Evolutionary conservation across 2,113 vertebrate species (phyloP).

Genomic region (Ptychochromis oligacanthus): DNA sequence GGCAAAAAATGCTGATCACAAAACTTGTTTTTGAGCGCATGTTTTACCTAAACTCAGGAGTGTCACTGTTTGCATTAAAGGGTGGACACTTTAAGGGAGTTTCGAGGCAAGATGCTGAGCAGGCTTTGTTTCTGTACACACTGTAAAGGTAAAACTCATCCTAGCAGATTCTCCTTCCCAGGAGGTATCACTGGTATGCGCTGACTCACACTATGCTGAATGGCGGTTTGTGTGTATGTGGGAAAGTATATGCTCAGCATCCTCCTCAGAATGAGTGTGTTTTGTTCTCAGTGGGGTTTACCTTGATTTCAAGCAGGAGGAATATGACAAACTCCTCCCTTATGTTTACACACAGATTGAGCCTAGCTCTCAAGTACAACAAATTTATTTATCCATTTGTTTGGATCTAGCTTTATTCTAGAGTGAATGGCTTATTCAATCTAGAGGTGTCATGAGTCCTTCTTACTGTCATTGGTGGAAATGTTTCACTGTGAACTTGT

Average conservation of each 20-base stretch:
- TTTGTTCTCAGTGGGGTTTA: background rate
- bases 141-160: background rate
- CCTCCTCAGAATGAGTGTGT: background rate
- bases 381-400: background rate
- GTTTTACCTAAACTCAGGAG: background rate
- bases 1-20: background rate
- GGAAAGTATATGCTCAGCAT: slow-evolving; percentile 10
- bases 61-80: slow-evolving; percentile 26
- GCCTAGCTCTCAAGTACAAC: background rate
- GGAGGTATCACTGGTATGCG: slow-evolving; percentile 32
- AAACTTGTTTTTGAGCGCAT: background rate
- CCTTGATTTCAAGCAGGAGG: background rate
- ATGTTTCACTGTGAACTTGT: background rate
- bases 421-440: background rate
- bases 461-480: too few species aligned
- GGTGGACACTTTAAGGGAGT: background rate
- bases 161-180: slow-evolving; percentile 10
- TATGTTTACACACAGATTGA: background rate
- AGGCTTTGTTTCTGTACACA: background rate
- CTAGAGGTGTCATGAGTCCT: background rate
- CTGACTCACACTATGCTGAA: slow-evolving; percentile 39
- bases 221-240: background rate
- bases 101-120: slow-evolving; percentile 13
- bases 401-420: background rate
- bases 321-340: background rate